Percentiles rank a stretch among this genome's conserved stretches.
These are phyloP conservation scores for Gobio occitaniae DNA, from an alignment of 2,797 vertebrate species.

Conservation along the genomic window DNA sequence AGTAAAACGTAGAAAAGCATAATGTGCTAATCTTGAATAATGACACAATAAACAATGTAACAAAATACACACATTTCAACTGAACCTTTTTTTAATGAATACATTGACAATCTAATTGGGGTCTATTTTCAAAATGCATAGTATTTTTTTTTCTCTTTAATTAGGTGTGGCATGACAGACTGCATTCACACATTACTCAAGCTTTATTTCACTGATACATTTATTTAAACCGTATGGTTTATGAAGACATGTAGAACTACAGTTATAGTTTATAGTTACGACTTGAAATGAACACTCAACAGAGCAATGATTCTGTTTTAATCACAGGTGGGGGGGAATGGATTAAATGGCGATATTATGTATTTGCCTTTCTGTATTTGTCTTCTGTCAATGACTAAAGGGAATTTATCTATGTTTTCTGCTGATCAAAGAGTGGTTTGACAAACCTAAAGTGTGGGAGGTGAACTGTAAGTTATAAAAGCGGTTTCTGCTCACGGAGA, in stretches of 20 bases:
- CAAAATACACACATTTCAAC: background rate
- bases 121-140: background rate
- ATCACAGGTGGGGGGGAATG: background rate
- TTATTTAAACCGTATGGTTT: conserved; percentile 1
- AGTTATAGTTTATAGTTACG: background rate
- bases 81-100: background rate
- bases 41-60: background rate
- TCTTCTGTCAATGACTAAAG: background rate
- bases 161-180: background rate
- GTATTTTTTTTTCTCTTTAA: background rate
- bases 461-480: conserved; percentile 12
- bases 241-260: conserved; percentile 3
- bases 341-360: background rate
- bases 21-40: background rate
- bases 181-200: background rate
- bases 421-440: conserved; percentile 7
- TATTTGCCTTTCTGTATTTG: background rate
- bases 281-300: conserved; percentile 8
- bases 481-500: conserved; percentile 6
- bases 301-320: background rate
- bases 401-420: background rate
- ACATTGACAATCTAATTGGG: background rate
- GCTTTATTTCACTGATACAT: background rate
- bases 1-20: background rate
- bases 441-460: conserved; percentile 14